Evolutionary conservation across 2,113 vertebrate genomes (phyloP).

Genomic region (Campylorhamphus procurvoides): DNA sequence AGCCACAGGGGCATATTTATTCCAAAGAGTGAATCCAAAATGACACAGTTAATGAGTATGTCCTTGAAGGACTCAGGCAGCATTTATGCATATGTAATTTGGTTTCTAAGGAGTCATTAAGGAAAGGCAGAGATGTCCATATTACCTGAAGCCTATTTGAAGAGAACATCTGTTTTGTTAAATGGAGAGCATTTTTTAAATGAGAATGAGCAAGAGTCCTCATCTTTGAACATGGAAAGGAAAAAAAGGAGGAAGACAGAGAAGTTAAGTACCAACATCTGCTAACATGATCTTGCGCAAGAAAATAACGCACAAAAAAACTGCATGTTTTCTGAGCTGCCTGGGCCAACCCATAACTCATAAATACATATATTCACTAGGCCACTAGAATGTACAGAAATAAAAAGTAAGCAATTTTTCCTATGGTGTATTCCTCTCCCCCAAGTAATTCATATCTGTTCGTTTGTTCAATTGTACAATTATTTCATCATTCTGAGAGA

Average conservation of each 20-base stretch:
- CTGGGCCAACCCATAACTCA: background rate
- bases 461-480: background rate
- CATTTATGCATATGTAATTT: slow-evolving; percentile 30
- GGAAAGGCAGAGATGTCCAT: background rate
- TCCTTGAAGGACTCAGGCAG: slow-evolving; percentile 40
- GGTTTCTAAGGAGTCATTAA: background rate
- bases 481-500: background rate
- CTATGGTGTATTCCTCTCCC: background rate
- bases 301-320: background rate
- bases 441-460: background rate
- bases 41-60: slow-evolving; percentile 40
- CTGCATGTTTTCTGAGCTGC: background rate
- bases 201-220: background rate
- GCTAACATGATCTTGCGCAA: background rate
- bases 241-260: background rate
- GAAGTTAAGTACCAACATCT: background rate
- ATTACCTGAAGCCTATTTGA: slow-evolving; percentile 26
- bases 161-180: slow-evolving; percentile 20
- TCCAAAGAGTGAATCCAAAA: slow-evolving; percentile 27
- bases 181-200: background rate
- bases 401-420: background rate
- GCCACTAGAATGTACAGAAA: background rate
- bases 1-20: background rate
- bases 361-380: background rate
- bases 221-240: background rate